A percentile compares a stretch with the other conserved stretches of the same genome.
These are phyloP conservation scores for Drosophila kanapiae DNA, from an alignment of 1,140 invertebrate genomes.

Conservation along the genomic window DNA sequence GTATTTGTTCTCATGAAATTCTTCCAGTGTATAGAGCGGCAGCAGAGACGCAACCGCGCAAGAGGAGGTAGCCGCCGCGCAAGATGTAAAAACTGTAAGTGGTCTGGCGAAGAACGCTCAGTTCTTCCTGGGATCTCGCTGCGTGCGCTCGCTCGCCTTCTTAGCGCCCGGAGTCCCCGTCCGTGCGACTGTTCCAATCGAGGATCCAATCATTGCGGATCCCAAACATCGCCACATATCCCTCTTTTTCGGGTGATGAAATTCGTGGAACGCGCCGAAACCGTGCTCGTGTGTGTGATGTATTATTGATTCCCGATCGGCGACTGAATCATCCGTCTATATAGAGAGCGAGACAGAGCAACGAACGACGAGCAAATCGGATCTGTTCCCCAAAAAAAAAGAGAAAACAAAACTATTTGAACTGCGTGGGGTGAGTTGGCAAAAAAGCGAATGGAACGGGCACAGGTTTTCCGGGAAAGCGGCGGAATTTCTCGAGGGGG, in stretches of 20 bases:
- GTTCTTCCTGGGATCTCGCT: slow-evolving; percentile 84
- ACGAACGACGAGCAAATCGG: slow-evolving; percentile 2
- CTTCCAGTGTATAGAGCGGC: slow-evolving; percentile 13
- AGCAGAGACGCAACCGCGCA: slow-evolving; percentile 26
- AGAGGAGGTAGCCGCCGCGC: slow-evolving; percentile 25
- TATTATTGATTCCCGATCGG: slow-evolving; percentile 64
- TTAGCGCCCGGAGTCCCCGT: slow-evolving; percentile 36
- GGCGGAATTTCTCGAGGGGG: background rate
- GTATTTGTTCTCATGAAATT: background rate
- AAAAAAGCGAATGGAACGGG: slow-evolving; percentile 13
- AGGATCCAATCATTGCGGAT: slow-evolving; percentile 53
- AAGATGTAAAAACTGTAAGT: slow-evolving; percentile 84
- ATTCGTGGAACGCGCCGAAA: slow-evolving; percentile 33
- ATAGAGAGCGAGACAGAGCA: slow-evolving; percentile 11
- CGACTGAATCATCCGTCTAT: slow-evolving; percentile 61
- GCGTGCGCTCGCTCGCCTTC: slow-evolving; percentile 64
- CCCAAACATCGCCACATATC: slow-evolving; percentile 14
- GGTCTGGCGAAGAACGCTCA: slow-evolving; percentile 71
- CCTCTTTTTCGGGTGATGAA: slow-evolving; percentile 50
- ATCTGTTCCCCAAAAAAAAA: background rate
- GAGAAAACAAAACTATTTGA: slow-evolving; percentile 11
- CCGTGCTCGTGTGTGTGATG: slow-evolving; percentile 47
- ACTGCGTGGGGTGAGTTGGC: slow-evolving; percentile 51
- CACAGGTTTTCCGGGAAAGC: slow-evolving; percentile 3
- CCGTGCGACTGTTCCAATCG: slow-evolving; percentile 28